A percentile compares a stretch with the other conserved stretches of the same genome.
phyloP scores from a whole-genome alignment of 2,888 invertebrate genomes.

The Bombylius discolor region DNA sequence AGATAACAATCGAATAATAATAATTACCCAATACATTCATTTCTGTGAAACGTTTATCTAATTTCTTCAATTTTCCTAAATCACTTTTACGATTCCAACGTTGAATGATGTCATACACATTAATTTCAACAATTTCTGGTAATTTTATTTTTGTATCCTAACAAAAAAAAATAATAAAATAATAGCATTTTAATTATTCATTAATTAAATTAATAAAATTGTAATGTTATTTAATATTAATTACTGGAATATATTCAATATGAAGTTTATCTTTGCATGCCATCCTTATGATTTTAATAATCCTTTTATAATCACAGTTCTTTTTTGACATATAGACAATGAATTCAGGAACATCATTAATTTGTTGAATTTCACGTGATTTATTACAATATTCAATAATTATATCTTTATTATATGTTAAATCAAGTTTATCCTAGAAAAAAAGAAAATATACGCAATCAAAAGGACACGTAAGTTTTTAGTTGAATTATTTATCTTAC shows the following conservation, averaged over 20 bases:
- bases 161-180: not conserved
- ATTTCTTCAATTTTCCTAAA: conserved; percentile 25
- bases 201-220: not conserved
- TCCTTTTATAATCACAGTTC: conserved; percentile 29
- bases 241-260: conserved; percentile 28
- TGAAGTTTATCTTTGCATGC: conserved; percentile 26
- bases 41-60: conserved; percentile 29
- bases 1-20: not conserved
- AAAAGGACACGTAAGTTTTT: not conserved
- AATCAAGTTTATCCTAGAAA: conserved; percentile 28
- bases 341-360: conserved; percentile 18
- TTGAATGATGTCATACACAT: conserved; percentile 27
- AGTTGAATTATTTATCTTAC: conserved; percentile 13
- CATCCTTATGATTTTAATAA: conserved; percentile 27
- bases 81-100: conserved; percentile 30
- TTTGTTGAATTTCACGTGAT: not conserved
- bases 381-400: conserved; percentile 17
- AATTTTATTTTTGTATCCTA: conserved; percentile 19
- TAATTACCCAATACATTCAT: conserved; percentile 31
- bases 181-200: not conserved
- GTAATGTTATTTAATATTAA: not conserved
- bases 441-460: not conserved
- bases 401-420: conserved; percentile 27
- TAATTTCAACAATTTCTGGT: conserved; percentile 25
- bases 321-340: conserved; percentile 30